Evolutionary conservation across 2,113 vertebrate species (phyloP).

Genomic region (Tympanuchus pallidicinctus): DNA sequence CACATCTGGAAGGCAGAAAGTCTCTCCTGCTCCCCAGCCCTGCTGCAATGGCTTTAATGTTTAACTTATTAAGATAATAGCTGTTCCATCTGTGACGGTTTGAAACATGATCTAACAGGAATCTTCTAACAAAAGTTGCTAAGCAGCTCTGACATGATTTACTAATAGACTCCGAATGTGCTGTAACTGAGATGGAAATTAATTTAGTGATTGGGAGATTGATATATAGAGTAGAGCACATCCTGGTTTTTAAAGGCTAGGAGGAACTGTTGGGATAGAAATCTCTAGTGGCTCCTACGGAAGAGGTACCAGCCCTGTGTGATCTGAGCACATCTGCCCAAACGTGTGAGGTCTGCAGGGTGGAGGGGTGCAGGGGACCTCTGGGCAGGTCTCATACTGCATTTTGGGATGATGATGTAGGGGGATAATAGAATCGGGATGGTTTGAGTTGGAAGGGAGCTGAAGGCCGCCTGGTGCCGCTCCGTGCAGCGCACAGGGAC

Average conservation of each 20-base stretch:
- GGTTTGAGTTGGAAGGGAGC: too few species aligned
- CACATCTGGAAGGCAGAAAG: accelerated
- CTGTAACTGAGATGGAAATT: conserved; percentile 48
- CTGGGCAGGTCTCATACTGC: neutral
- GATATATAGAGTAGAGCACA: neutral
- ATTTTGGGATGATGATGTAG: neutral
- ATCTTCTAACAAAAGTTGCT: conserved; percentile 45
- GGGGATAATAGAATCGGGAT: neutral
- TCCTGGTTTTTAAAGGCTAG: neutral
- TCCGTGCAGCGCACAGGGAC: too few species aligned
- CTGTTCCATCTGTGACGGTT: neutral
- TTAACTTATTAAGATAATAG: neutral
- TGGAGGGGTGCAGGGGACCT: neutral
- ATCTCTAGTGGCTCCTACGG: accelerated
- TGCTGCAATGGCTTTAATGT: neutral
- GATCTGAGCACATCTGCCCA: neutral
- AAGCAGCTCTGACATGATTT: conserved; percentile 51
- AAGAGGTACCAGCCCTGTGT: neutral
- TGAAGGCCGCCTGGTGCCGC: too few species aligned
- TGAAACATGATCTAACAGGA: conserved; percentile 40
- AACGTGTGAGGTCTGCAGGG: neutral
- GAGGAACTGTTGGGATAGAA: neutral
- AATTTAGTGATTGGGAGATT: conserved; percentile 43
- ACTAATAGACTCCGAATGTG: conserved; percentile 13
- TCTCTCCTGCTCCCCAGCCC: neutral